These are phyloP conservation scores for Myrmecophaga tridactyla DNA, from an alignment of 2,113 vertebrate species.

Conservation along the genomic window DNA sequence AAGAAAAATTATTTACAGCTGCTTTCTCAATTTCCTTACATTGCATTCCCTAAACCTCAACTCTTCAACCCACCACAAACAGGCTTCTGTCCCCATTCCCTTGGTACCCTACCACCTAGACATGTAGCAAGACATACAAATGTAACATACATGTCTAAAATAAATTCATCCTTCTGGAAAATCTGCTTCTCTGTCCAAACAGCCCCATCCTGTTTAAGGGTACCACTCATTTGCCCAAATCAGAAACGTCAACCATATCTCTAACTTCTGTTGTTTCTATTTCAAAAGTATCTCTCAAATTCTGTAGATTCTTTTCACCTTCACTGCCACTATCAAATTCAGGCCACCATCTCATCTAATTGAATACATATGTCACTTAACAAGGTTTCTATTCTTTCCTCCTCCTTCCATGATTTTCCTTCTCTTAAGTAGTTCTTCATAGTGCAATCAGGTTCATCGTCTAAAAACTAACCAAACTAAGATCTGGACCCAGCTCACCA, in stretches of 20 bases:
- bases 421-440: neutral
- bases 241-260: neutral
- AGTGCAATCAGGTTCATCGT: neutral
- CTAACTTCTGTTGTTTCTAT: neutral
- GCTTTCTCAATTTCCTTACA: neutral
- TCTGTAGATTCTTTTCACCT: neutral
- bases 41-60: neutral
- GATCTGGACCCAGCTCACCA: neutral
- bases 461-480: slow-evolving; percentile 32
- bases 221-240: neutral
- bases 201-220: neutral
- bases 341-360: neutral
- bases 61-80: neutral
- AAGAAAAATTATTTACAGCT: neutral
- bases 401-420: neutral
- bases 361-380: neutral
- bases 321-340: neutral
- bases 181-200: neutral
- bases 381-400: neutral
- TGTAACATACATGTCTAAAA: neutral
- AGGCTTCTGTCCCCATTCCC: neutral
- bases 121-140: neutral
- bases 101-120: neutral
- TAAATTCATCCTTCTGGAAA: neutral
- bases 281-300: neutral